phyloP scores from a whole-genome alignment of 1,140 invertebrate species.

The Temnothorax nylanderi region DNA sequence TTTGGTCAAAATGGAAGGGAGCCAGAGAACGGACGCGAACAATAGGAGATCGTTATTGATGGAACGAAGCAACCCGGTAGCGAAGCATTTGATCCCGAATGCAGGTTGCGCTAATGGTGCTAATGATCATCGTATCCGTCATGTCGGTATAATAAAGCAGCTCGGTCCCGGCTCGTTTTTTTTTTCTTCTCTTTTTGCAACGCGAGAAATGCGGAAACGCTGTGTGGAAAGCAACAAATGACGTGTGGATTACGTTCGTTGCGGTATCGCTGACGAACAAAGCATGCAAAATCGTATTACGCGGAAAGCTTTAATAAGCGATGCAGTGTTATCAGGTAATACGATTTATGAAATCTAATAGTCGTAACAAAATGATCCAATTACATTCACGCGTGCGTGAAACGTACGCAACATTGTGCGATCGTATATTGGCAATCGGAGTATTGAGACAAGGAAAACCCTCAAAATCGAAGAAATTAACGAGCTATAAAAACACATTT shows the following conservation, averaged over 20 bases:
- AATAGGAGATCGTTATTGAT: constrained; percentile 52
- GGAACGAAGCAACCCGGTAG: constrained; percentile 47
- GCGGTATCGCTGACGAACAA: constrained; percentile 42
- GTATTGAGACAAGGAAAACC: neutral
- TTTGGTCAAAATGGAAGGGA: constrained; percentile 19
- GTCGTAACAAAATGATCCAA: constrained; percentile 31
- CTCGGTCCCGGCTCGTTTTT: constrained; percentile 15
- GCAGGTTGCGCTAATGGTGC: constrained; percentile 48
- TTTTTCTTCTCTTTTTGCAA: neutral
- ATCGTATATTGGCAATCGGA: neutral
- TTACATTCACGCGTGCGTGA: neutral
- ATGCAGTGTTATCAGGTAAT: constrained; percentile 32
- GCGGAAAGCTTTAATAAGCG: constrained; percentile 36
- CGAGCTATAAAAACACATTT: neutral
- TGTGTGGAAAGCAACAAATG: neutral
- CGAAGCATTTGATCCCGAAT: constrained; percentile 53
- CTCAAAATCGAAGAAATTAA: neutral
- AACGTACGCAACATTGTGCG: neutral
- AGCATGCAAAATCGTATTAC: constrained; percentile 47
- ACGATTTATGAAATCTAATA: constrained; percentile 43
- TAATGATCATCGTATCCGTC: constrained; percentile 52
- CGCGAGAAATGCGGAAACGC: constrained; percentile 19
- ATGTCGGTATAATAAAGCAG: constrained; percentile 47
- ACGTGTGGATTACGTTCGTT: neutral
- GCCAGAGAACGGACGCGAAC: constrained; percentile 29